These are phyloP conservation scores for Synergus itoensis DNA, from an alignment of 2,888 invertebrate genomes.

Conservation along the genomic window DNA sequence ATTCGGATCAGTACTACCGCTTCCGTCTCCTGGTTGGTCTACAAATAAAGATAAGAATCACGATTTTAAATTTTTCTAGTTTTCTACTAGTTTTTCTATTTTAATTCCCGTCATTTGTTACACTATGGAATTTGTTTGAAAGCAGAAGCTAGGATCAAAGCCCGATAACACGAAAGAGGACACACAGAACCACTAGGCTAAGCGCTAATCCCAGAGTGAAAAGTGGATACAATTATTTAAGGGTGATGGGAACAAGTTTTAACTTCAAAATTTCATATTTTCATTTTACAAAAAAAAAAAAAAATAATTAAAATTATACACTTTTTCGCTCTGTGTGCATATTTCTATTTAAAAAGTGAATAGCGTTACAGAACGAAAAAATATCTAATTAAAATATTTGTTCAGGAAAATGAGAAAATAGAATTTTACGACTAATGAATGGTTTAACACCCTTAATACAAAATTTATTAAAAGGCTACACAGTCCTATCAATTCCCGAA, in stretches of 20 bases:
- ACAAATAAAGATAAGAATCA: constrained; percentile 73
- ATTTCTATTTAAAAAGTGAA: no score
- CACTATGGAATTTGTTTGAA: constrained; percentile 35
- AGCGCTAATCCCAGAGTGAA: constrained; percentile 52
- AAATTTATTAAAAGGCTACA: not conserved
- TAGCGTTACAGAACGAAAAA: no score
- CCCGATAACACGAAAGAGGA: constrained; percentile 58
- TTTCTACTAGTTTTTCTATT: constrained; percentile 23
- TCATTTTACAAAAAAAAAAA: no score
- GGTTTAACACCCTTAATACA: not conserved
- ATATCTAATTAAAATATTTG: no score
- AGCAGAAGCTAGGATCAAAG: constrained; percentile 60
- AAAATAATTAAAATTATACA: no score
- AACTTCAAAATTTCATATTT: not conserved
- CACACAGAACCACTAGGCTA: constrained; percentile 52
- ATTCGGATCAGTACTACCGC: constrained; percentile 65
- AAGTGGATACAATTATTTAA: not conserved
- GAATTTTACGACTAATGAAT: not conserved
- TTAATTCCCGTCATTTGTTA: not conserved
- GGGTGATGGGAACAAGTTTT: not conserved
- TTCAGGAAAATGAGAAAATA: not conserved
- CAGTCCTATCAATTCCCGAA: not conserved
- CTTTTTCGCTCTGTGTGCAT: no score
- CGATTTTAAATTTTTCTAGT: constrained; percentile 45
- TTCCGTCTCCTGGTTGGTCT: constrained; percentile 69